A percentile compares a stretch with the other conserved stretches of the same genome.
phyloP scores from a whole-genome alignment of 2,888 invertebrate genomes.

The Scaptomyza flava region DNA sequence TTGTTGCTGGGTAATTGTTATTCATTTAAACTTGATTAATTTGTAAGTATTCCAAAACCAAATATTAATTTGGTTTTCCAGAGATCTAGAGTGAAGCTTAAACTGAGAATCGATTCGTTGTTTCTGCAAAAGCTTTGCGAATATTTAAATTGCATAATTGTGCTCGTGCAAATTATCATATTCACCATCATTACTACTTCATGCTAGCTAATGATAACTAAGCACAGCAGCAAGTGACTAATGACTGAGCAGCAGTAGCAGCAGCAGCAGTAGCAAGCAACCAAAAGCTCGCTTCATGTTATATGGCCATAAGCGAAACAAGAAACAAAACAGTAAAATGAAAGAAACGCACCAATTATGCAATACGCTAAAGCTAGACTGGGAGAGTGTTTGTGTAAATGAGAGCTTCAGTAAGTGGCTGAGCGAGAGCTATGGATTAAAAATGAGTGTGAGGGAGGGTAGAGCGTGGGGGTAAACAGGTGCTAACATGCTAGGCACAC shows the following conservation, averaged over 20 bases:
- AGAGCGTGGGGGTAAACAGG: constrained; percentile 1
- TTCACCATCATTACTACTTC: constrained; percentile 26
- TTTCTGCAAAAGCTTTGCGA: constrained; percentile 2
- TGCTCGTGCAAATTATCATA: constrained; percentile 34
- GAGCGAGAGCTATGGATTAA: constrained; percentile 6
- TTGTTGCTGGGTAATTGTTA: constrained; percentile 62
- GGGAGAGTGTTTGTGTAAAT: constrained; percentile 1
- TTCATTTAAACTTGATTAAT: constrained; percentile 31
- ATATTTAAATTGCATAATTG: constrained; percentile 50
- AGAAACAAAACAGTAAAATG: constrained; percentile 26
- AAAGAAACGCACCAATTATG: constrained; percentile 62
- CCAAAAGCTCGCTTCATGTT: constrained; percentile 28
- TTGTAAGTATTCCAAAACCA: constrained; percentile 3
- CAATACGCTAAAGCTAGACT: constrained; percentile 39
- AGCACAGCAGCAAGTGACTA: constrained; percentile 16
- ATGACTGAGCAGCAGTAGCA: constrained; percentile 10
- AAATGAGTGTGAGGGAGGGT: not conserved
- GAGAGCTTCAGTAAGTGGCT: not conserved
- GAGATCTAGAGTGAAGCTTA: not conserved
- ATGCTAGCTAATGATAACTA: constrained; percentile 24
- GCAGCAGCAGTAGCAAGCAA: not conserved
- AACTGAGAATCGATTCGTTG: constrained; percentile 16
- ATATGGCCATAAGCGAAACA: constrained; percentile 36
- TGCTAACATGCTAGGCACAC: constrained; percentile 36
- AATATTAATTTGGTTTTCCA: no score